These are phyloP conservation scores for Drepanosiphum platanoidis DNA, from an alignment of 2,888 invertebrate genomes.

Conservation along the genomic window DNA sequence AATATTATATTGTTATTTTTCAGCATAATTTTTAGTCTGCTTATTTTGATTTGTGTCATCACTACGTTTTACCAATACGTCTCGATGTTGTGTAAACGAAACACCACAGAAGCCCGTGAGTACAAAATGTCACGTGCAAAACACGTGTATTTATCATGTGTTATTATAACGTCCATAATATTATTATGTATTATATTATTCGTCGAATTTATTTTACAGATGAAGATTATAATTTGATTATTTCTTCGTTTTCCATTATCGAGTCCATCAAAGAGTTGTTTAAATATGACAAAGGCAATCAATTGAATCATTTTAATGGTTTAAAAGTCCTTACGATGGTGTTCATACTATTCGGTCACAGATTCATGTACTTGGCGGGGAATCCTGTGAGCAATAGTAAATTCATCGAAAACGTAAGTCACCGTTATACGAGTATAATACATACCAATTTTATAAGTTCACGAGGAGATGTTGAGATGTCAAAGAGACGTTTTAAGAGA, in stretches of 20 bases:
- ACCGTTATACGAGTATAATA: too few relatives aligned
- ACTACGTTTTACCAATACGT: not conserved
- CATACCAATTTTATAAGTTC: too few relatives aligned
- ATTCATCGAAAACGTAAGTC: slow-evolving; percentile 9
- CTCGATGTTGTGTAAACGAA: not conserved
- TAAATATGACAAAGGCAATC: slow-evolving; percentile 20
- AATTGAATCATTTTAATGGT: slow-evolving; percentile 30
- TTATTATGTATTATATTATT: too few relatives aligned
- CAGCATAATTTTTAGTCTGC: not conserved
- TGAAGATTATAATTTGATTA: not conserved
- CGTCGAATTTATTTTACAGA: slow-evolving; percentile 42
- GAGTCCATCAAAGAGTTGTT: slow-evolving; percentile 14
- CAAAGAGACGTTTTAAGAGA: too few relatives aligned
- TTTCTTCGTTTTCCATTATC: slow-evolving; percentile 28
- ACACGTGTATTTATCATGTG: too few relatives aligned
- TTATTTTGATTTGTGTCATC: not conserved
- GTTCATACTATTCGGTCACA: slow-evolving; percentile 31
- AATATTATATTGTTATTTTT: too few relatives aligned
- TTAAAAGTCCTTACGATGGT: not conserved
- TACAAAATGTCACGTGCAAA: too few relatives aligned
- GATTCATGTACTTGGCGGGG: not conserved
- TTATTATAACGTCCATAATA: too few relatives aligned
- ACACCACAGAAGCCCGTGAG: not conserved
- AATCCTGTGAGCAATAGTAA: not conserved
- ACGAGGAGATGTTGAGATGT: too few relatives aligned